Base-by-base conservation (phyloP, 2,888 invertebrate species). In the Odiellus spinosus region DNA sequence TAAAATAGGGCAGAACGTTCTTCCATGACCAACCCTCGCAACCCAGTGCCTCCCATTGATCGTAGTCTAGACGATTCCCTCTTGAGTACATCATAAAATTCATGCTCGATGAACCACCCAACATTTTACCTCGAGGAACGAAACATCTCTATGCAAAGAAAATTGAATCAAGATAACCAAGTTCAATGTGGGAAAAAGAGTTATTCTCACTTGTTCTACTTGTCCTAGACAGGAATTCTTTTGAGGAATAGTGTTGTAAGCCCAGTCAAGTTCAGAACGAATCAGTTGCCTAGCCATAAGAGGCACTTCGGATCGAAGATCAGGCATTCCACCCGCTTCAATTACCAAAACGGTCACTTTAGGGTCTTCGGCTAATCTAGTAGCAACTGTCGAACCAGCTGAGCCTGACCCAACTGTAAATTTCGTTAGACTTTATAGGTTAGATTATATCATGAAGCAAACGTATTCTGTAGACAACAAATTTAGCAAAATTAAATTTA, bases 31-130 rank as follows among this genome's bases (percentile, higher is more conserved):
- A 93, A 2, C 90, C 90, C 1, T 77, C 72, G 63, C 87, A 87
- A 0, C 90, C 90, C 32, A 80, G 70, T 0, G 74, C 71, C 34
- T 80, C 82, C 91, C 91, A 93, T 45, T 80, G 75, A 64, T 90
- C 82, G 62, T 76, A 93, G 64, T 91, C 90, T 1, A 80, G 70
- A 47, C 75, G 73, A 64, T 88, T 88, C 1, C 91, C 91, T 52
- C 91, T 71, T 11, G 86, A 79, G 67, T 91, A 91, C 0, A 88
- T 72, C 88, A 90, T 88, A 1, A 84, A 84, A 61, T 88, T 90
- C 1, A 88, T 70, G 1, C 86, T 84, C 35, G 83, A 83, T 3
- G 82, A 83, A 0, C 90, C 90, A 0, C 87, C 88, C 1, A 88
- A 71, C 0, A 87, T 85, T 68, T 87, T 87, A 42, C 91, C 90